Evolutionary conservation across 2,797 vertebrate genomes (phyloP).

Genomic region (Meriones psammophilus): DNA sequence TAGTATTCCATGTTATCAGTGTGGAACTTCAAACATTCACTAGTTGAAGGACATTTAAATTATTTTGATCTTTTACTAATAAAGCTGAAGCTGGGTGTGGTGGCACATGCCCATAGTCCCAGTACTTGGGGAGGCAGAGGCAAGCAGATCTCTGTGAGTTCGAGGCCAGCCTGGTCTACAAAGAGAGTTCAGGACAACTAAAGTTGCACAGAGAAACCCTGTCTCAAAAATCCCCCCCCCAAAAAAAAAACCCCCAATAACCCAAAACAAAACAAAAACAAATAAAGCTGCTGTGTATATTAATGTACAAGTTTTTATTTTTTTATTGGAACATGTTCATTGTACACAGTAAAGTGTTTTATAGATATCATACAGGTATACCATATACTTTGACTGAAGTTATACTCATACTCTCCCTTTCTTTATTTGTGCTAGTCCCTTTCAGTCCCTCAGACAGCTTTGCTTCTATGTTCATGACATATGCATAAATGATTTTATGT

Average conservation of each 20-base stretch:
- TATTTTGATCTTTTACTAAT: conserved; percentile 16
- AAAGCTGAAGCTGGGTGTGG: neutral
- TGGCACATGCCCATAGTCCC: too few species aligned
- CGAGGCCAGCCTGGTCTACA: too few species aligned
- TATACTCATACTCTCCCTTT: neutral
- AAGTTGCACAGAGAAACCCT: too few species aligned
- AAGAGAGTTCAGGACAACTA: too few species aligned
- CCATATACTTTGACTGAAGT: neutral
- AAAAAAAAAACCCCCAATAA: too few species aligned
- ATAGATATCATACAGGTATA: neutral
- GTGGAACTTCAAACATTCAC: conserved; percentile 15
- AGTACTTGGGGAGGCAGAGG: too few species aligned
- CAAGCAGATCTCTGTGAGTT: too few species aligned
- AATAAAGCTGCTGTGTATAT: conserved; percentile 12
- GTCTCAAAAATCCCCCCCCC: too few species aligned
- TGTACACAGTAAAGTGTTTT: neutral
- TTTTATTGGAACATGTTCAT: neutral
- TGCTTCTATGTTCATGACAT: too few species aligned
- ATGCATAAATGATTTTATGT: too few species aligned
- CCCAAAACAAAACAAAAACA: too few species aligned
- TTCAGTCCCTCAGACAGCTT: neutral
- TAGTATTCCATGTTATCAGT: neutral
- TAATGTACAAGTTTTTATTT: neutral
- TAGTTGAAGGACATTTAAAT: neutral
- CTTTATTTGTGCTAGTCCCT: neutral